Base-by-base conservation (phyloP, 2,113 vertebrate genomes). In the Urocolius indicus region DNA sequence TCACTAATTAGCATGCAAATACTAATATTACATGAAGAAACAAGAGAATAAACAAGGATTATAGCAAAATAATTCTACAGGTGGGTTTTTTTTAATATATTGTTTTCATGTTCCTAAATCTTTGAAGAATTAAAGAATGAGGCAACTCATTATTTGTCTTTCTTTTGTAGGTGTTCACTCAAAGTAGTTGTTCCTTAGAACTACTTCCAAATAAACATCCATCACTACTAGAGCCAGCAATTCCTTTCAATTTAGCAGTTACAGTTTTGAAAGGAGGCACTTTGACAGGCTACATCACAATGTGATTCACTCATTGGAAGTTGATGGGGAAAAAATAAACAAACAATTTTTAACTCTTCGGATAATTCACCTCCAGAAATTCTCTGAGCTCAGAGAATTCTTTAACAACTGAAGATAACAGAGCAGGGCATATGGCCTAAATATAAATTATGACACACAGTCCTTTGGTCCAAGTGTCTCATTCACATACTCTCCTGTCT, bases 1-100 rank as follows among this genome's bases (percentile, higher is more conserved):
- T 59, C 92, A 67, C 22, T 72, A 93, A 95, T 97, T 94, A 95
- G 51, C 34, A 89, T 77, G 86, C 80, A 90, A 93, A 63, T 48
- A 74, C 26, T 63, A 86, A 92, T 48, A 90, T 32, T 84, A 87
- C 43, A 45, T 10, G 26, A 18, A 83, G 38, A 90, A 94, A 93
- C 63, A 92, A 91, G 89, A 86, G 38, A 76, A 88, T 77, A 93
- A 84, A 62, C 43, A 79, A 21, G 66, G 63, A 82, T 95, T 89
- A 84, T 6, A 87, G 22, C 22, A 79, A 55, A 91, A 79, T 76
- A 95, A 96, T 94, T 66, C 87, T 82, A 48, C 30, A 11, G 59
- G 45, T 73, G 26, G 15, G 4, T 79, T 90, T 86, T 65, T 80
- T 9, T 51, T 30, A 20, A 43, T 52, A 36, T 29, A 22, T 66